Evolutionary conservation across 2,113 vertebrate species (phyloP), one percentile per base, ranked within the genome.

Genomic region (Elephas maximus): DNA sequence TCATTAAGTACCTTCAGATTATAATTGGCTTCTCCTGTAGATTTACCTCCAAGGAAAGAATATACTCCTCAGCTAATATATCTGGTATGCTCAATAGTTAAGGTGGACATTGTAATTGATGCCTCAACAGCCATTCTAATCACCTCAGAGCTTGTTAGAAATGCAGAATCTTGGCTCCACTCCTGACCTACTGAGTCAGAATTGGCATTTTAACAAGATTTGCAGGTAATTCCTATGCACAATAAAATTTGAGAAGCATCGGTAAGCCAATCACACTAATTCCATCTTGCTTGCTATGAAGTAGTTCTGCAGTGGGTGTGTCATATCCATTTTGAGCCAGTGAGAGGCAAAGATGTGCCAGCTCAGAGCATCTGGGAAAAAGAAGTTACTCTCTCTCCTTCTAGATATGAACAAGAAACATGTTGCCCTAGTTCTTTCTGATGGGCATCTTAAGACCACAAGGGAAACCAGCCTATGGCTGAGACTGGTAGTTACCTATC

Each of bases 1-100:
- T 93, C 92, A 67, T 96, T 93, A 96, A 81, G 23, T 44, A 73
- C 60, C 86, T 97, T 92, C 84, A 90, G 90, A 90, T 87, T 84
- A 80, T 96, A 96, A 95, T 95, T 97, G 97, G 91, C 95, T 98
- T 97, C 90, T 92, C 71, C 89, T 87, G n/a, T 90, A 96, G 65
- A 67, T 93, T 96, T 97, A 95, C 77, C 90, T 95, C 80, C 74
- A 65, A 92, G 44, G 76, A 90, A 95, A 96, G 51, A 93, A 96
- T 94, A 84, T 33, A 44, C 24, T 84, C 87, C 80, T 96, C 80
- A 87, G 89, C 91, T 94, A 67, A 91, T 93, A 45, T 96, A 84
- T 89, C 87, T 67, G 24, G n/a, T 96, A 71, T 90, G 94, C 69
- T 90, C 93, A 93, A 93, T 92, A 79, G 63, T 97, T 73, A 62